Base-by-base conservation (phyloP, 2,797 vertebrate genomes). In the Gila robusta region DNA sequence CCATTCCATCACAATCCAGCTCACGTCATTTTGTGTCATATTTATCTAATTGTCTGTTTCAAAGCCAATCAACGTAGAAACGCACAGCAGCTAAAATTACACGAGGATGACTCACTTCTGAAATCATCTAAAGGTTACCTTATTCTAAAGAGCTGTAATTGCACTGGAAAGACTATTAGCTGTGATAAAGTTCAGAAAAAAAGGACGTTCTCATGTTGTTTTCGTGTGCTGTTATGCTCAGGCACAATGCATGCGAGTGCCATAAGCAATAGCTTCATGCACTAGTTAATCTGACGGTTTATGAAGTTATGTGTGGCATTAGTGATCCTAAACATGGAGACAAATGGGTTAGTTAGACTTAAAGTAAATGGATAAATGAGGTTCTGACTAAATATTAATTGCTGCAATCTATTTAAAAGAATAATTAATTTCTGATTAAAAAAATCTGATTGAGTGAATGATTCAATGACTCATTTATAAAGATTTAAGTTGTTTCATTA, bases 41-140 rank as follows among this genome's bases (percentile, higher is more conserved):
- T 71, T 92, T 91, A 93, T 91, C 92, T 93, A 93, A 94, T 93
- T 92, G 89, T 92, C 83, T 72, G 91, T 90, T 94, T 92, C 90
- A 93, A 91, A 91, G 90, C 89, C 90, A 91, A 91, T 93, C 90
- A 90, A 93, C 93, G 94, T 94, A 94, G 93, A 91, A 87, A 94
- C 94, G 95, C 95, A 94, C 94, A 92, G 95, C 95, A 92, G 95
- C 95, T 96, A 96, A 95, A 96, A 96, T 96, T 95, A 96, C 95
- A 94, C 91, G 91, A 91, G 87, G 91, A 93, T 98, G 97, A 98
- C 96, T 98, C 97, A 98, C 96, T 95, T 95, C 94, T 95, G 95
- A 96, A 98, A 96, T 96, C 94, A 93, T 96, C 92, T 96, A 97
- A 98, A 99, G 97, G 96, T 98, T 98, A 96, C 95, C 94, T 67